Percentiles rank a stretch among this genome's conserved stretches.
These are phyloP conservation scores for Hystrix brachyura DNA, from an alignment of 2,113 vertebrate genomes.

Conservation along the genomic window DNA sequence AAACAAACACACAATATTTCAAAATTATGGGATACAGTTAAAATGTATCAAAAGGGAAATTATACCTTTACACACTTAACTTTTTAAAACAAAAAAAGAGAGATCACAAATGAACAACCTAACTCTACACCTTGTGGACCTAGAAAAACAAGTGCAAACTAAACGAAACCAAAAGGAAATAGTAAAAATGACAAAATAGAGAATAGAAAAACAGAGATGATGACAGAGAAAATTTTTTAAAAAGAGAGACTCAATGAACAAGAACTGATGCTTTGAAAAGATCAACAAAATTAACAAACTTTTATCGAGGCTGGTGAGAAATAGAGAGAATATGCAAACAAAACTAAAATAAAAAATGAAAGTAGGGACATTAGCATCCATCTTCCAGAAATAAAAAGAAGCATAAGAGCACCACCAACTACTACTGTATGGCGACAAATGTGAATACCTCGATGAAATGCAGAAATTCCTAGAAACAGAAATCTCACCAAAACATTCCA, in stretches of 20 bases:
- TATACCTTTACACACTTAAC: background rate
- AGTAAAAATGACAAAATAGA: background rate
- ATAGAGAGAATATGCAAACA: background rate
- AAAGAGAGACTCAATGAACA: background rate
- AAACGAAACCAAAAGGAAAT: background rate
- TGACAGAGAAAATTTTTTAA: no score
- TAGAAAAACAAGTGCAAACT: background rate
- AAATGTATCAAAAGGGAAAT: conserved; percentile 8
- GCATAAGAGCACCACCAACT: background rate
- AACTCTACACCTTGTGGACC: background rate
- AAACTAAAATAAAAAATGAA: background rate
- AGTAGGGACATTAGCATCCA: background rate
- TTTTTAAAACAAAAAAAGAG: background rate
- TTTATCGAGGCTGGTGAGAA: background rate
- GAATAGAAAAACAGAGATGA: background rate
- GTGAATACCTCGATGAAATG: background rate
- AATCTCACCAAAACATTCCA: background rate
- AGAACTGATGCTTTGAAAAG: background rate
- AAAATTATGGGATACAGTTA: conserved; percentile 4
- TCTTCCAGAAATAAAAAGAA: background rate
- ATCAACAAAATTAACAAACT: background rate
- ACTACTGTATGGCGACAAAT: background rate
- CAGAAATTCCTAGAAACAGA: background rate
- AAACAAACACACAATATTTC: conserved; percentile 9
- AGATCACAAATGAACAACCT: conserved; percentile 18